Evolutionary conservation across 2,113 vertebrate genomes (phyloP).

Genomic region (Plecotus auritus): DNA sequence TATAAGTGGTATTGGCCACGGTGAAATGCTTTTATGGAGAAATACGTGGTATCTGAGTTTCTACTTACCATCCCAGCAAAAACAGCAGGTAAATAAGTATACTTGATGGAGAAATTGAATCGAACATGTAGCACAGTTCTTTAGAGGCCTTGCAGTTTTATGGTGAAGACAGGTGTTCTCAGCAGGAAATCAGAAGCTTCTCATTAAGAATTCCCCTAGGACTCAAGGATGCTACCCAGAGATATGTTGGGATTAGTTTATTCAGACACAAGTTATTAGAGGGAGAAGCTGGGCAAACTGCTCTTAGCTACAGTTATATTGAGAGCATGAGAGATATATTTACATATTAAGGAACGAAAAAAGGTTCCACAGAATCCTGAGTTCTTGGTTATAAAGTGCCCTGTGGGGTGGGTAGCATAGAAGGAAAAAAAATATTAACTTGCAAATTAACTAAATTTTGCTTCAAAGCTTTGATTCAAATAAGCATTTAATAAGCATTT

Average conservation of each 20-base stretch:
- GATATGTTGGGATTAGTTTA: not conserved
- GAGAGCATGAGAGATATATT: not conserved
- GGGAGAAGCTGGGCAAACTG: not conserved
- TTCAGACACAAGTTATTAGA: slow-evolving; percentile 24
- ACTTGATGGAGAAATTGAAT: slow-evolving; percentile 8
- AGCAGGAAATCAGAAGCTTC: not conserved
- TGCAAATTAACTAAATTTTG: slow-evolving; percentile 44
- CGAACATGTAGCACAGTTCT: not conserved
- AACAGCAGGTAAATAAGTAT: not conserved
- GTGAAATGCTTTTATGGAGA: not conserved
- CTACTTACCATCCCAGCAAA: not conserved
- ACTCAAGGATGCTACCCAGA: not conserved
- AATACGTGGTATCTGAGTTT: not conserved
- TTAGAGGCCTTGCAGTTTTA: not conserved
- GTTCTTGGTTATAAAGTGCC: slow-evolving; percentile 2
- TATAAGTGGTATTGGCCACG: not conserved
- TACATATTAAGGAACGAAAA: not conserved
- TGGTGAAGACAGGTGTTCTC: not conserved
- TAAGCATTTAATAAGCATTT: slow-evolving; percentile 48
- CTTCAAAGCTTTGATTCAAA: slow-evolving; percentile 38
- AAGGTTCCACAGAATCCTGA: not conserved
- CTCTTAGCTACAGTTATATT: slow-evolving; percentile 10
- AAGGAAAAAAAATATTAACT: slow-evolving; percentile 29
- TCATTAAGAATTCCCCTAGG: not conserved
- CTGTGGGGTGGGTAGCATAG: not conserved